Base-by-base conservation (phyloP, 2,113 vertebrate species). In the Oryzias woworae region DNA sequence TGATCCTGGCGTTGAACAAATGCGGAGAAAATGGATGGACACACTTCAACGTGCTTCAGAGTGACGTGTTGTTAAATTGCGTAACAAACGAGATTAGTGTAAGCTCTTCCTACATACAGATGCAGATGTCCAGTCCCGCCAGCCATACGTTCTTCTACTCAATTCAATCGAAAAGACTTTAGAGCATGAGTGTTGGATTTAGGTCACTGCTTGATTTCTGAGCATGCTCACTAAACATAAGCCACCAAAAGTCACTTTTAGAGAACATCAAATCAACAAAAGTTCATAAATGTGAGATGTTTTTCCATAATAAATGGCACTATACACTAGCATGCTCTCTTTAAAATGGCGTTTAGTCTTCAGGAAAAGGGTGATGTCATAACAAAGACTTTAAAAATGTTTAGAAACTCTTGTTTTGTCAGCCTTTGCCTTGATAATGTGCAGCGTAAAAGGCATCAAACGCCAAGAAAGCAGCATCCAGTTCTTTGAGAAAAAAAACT, bases 361-460 rank as follows among this genome's bases (percentile, higher is more conserved):
- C 7, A 8, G 31, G 7, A 36, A 36, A 13, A 36, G 10, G 3
- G 8, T 10, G 12, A 10, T 36, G 36, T 36, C 36, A 36, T 36
- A 36, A 36, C 55, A 47, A 75, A 59, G 47, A 62, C 50, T 43
- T 24, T 49, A 18, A 43, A 71, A 58, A 55, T 53, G 50, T 70
- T 64, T 54, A 52, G 45, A 61, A 69, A 18, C 51, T 59, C 26
- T 71, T 69, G 57, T 71, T 69, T 75, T 49, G 20, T 14, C 0
- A 24, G 45, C 45, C 4, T 65, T 66, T 70, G 49, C 71, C 71
- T 69, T 74, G 54, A 76, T 68, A 59, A 31, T 53, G 23, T 23
- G 24, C 51, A 65, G 58, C 73, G 76, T 76, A 64, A 82, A 75
- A 78, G 58, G 52, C 63, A 73, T 75, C 69, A 79, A 49, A 60